Conservation (phyloP, 2,797 vertebrate species). For the Danionella dracula region DNA sequence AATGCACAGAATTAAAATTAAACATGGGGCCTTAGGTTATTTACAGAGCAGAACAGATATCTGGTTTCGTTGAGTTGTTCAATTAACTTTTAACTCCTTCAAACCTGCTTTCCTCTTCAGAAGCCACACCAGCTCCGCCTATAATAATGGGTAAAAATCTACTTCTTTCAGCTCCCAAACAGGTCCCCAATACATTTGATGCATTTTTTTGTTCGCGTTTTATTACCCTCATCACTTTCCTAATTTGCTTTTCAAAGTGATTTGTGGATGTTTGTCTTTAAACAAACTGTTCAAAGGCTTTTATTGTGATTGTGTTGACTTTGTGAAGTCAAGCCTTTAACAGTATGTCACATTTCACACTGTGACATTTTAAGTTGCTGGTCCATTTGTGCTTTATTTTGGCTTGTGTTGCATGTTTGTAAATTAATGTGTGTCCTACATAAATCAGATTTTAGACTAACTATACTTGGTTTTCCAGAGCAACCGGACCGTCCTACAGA, state of each 20-base stretch:
- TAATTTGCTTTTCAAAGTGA: slow-evolving; percentile 4
- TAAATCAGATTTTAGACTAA: not conserved
- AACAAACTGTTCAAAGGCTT: slow-evolving; percentile 1
- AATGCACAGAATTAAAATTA: not conserved
- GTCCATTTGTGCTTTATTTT: not conserved
- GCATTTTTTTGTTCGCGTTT: not conserved
- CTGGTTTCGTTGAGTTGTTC: not conserved
- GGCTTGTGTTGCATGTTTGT: not conserved
- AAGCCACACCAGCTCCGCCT: slow-evolving; percentile 90
- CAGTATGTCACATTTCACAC: not conserved
- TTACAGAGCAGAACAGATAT: not conserved
- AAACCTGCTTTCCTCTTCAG: slow-evolving; percentile 62
- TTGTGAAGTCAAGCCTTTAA: slow-evolving; percentile 7
- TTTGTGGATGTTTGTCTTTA: not conserved
- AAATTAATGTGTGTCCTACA: not conserved
- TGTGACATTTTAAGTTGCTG: not conserved
- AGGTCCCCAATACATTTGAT: slow-evolving; percentile 1
- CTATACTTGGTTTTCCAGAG: slow-evolving; percentile 60
- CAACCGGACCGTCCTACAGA: slow-evolving; percentile 84
- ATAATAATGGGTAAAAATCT: slow-evolving; percentile 90
- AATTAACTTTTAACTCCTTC: slow-evolving; percentile 25
- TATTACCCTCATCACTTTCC: not conserved
- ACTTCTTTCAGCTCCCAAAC: slow-evolving; percentile 13
- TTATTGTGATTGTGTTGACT: not conserved
- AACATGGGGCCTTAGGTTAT: not conserved